These are phyloP conservation scores for Proisotoma minuta DNA, from an alignment of 2,888 invertebrate species.

Conservation along the genomic window DNA sequence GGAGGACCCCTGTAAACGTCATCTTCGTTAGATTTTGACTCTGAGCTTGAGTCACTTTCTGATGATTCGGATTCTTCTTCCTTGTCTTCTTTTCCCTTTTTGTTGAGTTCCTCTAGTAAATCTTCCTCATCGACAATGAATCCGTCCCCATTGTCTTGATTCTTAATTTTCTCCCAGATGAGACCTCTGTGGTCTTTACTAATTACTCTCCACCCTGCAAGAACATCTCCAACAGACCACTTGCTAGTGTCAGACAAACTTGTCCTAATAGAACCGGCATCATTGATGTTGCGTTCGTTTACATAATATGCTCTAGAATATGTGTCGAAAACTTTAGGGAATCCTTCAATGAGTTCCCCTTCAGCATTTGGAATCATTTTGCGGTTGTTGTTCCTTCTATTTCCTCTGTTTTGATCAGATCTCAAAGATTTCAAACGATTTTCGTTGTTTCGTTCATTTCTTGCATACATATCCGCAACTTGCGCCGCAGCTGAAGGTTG, in stretches of 20 bases:
- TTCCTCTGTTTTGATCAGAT: neutral
- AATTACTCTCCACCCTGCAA: constrained; percentile 16
- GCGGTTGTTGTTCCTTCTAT: neutral
- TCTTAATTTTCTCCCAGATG: constrained; percentile 10
- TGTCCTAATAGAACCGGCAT: constrained; percentile 6
- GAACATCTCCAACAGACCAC: constrained; percentile 17
- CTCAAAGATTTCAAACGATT: neutral
- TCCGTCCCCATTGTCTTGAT: neutral
- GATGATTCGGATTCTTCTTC: neutral
- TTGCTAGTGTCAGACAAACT: constrained; percentile 4
- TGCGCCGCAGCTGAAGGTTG: neutral
- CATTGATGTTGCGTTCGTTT: neutral
- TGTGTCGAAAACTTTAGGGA: constrained; percentile 12
- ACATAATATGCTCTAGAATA: constrained; percentile 7
- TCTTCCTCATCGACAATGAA: constrained; percentile 9
- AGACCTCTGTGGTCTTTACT: constrained; percentile 14
- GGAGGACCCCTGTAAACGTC: constrained; percentile 5
- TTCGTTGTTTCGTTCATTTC: neutral
- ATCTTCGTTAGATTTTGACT: neutral
- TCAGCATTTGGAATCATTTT: neutral
- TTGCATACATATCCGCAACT: neutral
- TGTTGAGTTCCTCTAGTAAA: neutral
- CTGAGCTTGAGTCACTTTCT: neutral
- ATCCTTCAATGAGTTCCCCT: constrained; percentile 10
- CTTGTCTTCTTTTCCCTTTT: neutral